Base-by-base conservation (phyloP, 2,888 invertebrate species). In the Drosophila fulvimacula region DNA sequence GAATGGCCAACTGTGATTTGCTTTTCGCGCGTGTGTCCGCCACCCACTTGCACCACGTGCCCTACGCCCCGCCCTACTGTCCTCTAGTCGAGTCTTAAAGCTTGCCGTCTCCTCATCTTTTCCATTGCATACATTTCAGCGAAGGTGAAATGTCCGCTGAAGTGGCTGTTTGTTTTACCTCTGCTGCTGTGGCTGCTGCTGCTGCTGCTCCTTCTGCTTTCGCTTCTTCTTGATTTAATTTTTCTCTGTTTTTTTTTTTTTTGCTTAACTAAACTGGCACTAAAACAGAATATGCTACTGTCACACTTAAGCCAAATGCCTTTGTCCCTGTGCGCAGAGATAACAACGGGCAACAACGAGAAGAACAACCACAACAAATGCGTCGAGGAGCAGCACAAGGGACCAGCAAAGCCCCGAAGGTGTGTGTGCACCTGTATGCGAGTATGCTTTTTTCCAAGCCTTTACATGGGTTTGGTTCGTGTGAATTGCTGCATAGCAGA, bases 231-330 rank as follows among this genome's bases (percentile, higher is more conserved):
- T 24, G 24, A 17, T 24, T 21, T 32, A 4, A 15, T 17, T 39
- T 34, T 19, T 38, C 9, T 42, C 13, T 0, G 11, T 19, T 13
- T 19, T 38, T 11, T 42, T 19, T 0, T 19, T 19, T 13, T 52
- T 63, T 61, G 61, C 49, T 73, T 62, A 60, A 65, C 61, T 69
- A 75, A 80, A 70, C 73, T 69, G 65, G 11, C 17, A 63, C 65
- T 73, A 73, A 72, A 76, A 72, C 44, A 73, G 74, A 82, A 81
- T 79, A 81, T 79, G 81, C 83, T 63, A 64, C 81, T 80, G 79
- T 63, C 70, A 66, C 76, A 79, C 81, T 77, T 70, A 69, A 73
- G 55, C 66, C 69, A 67, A 77, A 77, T 68, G 70, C 83, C 79
- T 81, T 86, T 83, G 82, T 82, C 70, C 86, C 79, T 56, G 60